Conservation (phyloP, 2,797 vertebrate species). For the Pipistrellus kuhlii region DNA sequence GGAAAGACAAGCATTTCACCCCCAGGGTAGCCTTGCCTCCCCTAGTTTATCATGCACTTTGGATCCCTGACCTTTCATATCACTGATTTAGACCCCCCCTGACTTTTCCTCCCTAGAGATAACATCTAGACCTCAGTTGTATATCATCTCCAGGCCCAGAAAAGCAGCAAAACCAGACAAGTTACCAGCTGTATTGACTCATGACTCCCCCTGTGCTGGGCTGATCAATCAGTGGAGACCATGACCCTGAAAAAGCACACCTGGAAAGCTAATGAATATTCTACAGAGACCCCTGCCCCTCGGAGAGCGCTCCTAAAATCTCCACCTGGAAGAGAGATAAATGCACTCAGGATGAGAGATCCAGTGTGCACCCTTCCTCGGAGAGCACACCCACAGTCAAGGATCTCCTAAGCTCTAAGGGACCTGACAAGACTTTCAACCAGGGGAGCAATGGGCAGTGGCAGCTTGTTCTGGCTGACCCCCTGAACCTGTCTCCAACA, state of each 20-base stretch:
- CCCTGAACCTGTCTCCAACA: too few relatives aligned
- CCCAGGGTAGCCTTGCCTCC: background rate
- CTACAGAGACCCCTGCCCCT: background rate
- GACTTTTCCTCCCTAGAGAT: background rate
- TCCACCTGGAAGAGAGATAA: background rate
- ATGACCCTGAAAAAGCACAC: background rate
- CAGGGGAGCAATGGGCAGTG: too few relatives aligned
- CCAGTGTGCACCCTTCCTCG: background rate
- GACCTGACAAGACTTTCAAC: too few relatives aligned
- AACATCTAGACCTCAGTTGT: background rate
- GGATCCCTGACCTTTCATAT: too few relatives aligned
- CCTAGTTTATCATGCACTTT: background rate
- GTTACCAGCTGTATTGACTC: background rate
- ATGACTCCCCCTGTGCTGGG: background rate
- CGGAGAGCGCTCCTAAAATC: background rate
- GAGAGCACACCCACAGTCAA: too few relatives aligned
- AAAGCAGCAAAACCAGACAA: background rate
- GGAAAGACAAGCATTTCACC: background rate
- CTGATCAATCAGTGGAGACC: background rate
- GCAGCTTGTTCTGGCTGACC: too few relatives aligned
- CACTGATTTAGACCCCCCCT: too few relatives aligned
- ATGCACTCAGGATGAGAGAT: background rate
- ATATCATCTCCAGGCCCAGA: too few relatives aligned
- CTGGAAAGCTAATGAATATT: background rate
- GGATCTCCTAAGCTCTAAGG: too few relatives aligned